Base-by-base conservation (phyloP, 2,888 invertebrate genomes). In the Agrilus cyanescens region DNA sequence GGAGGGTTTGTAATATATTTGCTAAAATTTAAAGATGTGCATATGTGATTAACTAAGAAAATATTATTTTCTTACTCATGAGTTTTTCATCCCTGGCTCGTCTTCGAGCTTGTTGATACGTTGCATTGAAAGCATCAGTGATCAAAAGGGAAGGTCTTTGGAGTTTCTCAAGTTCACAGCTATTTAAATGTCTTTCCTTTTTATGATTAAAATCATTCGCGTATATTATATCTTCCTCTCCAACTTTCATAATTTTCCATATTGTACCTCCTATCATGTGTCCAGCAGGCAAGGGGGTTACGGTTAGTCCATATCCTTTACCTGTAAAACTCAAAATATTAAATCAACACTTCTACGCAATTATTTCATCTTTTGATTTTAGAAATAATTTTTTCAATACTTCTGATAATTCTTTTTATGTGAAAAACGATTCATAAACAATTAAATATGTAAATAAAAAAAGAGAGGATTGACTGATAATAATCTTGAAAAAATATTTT, bases 121-220 rank as follows among this genome's bases (percentile, higher is more conserved):
- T 84, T 1, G 93, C 93, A 69, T 97, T 98, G 65, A 86, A 91
- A 1, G 95, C 88, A 59, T 98, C 98, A 0, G 94, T 89, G 50
- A 99, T 87, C 47, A 98, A 72, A 10, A 99, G 69, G 0, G 95
- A 94, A 0, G 98, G 98, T 40, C 97, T 73, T 63, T 85, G 85
- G 8, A 97, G 71, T 50, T 80, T 80, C 58, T 94, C 95, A 40
- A 97, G 70, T 59, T 93, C 90, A 64, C 95, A 96, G 1, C 96
- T 94, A 60, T 96, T 96, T 32, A 97, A 74, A 74, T 97, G 96
- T 32, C 97, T 71, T 61, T 98, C 98, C 63, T 97, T 97, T 61
- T 97, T 98, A 66, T 98, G 98, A 68, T 98, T 99, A 61, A 93
- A 98, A 63, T 98, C 97, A 0, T 94, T 87, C 0, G 96, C 97